Evolutionary conservation across 2,113 vertebrate genomes (phyloP).

Genomic region (Emydura subglobosa): DNA sequence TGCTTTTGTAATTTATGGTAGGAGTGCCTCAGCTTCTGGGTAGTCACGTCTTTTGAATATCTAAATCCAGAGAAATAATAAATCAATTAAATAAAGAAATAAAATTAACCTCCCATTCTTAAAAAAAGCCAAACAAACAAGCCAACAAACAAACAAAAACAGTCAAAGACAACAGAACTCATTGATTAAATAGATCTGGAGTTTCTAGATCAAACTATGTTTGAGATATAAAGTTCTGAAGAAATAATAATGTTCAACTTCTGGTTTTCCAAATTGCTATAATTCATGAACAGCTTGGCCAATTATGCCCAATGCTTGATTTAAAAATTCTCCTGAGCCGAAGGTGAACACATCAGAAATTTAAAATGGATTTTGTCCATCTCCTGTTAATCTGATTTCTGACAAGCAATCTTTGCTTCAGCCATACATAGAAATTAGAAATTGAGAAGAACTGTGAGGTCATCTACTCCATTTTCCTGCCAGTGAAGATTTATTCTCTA

Average conservation of each 20-base stretch:
- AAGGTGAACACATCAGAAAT: neutral
- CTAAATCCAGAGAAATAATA: too few relatives aligned
- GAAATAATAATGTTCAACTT: neutral
- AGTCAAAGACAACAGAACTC: neutral
- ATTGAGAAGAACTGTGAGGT: neutral
- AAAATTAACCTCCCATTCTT: too few relatives aligned
- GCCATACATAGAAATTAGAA: constrained; percentile 14
- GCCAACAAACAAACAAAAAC: neutral
- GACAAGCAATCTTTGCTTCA: neutral
- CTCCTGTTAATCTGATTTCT: neutral
- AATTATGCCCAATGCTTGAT: neutral
- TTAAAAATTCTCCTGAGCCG: neutral
- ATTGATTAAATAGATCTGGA: neutral
- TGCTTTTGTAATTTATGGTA: neutral
- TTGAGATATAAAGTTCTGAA: neutral
- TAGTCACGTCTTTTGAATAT: too few relatives aligned
- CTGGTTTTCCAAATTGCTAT: neutral
- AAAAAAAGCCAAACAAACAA: too few relatives aligned
- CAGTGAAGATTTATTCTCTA: neutral
- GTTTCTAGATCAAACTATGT: neutral
- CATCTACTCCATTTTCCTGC: neutral
- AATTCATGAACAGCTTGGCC: neutral
- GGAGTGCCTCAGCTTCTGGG: neutral
- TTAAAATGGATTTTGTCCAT: neutral
- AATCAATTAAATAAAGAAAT: too few relatives aligned